Base-by-base conservation (phyloP, 1,140 invertebrate genomes). In the Pseudomyrmex concolor region DNA sequence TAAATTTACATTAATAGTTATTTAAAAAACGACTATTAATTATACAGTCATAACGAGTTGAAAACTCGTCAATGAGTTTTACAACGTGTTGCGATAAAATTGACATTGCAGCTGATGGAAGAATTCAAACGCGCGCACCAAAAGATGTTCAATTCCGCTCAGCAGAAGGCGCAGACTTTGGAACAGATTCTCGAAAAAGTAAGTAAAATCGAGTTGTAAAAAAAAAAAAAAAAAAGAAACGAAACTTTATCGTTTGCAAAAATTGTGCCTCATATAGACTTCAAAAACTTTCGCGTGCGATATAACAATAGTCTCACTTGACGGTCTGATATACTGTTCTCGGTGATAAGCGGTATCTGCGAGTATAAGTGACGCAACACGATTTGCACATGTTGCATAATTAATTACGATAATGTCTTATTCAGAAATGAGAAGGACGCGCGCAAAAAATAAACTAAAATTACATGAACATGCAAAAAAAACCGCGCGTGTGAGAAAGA, bases 41-140 rank as follows among this genome's bases (percentile, higher is more conserved):
- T 68, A 7, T 25, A 9, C 1, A 48, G 8, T 2, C 10, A 15
- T 67, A 25, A 34, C 13, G 15, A 10, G 12, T 64, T 45, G 2
- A n/a, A 25, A 12, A 2, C 22, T 19, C 17, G 45, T 25, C 22
- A 7, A 50, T 10, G 2, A 15, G 7, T 8, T n/a, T n/a, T 8
- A 54, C 34, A 43, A 15, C 1, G 8, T 2, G 17, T 9, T 19
- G 4, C 13, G 54, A 68, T 76, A 51, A 80, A 82, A 55, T 10
- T 19, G 12, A 60, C 13, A 10, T 1, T 86, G 7, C 96, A 97
- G 89, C 92, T 98, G 64, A 98, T 98, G 97, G 96, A 97, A 93
- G 97, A 98, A 94, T 98, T 98, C 91, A 97, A 97, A 91, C 96
- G 96, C 90, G 97, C 97, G 1, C 97, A 98, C 92, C 95, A 96